A percentile compares a stretch with the other conserved stretches of the same genome.
These are phyloP conservation scores for Coluber constrictor DNA, from an alignment of 2,797 vertebrate species.

Conservation along the genomic window DNA sequence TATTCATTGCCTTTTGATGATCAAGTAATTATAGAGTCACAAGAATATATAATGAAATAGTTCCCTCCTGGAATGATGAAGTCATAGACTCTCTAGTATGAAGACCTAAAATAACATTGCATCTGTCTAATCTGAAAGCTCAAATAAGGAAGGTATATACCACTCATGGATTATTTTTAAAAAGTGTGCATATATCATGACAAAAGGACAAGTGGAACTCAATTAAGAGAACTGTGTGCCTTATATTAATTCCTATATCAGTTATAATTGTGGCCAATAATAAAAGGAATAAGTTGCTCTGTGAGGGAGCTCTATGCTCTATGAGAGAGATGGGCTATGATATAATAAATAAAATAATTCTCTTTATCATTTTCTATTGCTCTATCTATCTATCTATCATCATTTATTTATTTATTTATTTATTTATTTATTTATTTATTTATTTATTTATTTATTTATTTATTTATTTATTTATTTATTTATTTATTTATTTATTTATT, in stretches of 20 bases:
- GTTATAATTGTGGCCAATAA: slow-evolving; percentile 1
- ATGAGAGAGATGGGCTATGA: no score
- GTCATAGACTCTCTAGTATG: not conserved
- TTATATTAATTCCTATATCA: not conserved
- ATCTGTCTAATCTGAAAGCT: not conserved
- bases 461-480: no score
- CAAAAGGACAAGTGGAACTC: not conserved
- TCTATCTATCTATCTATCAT: not conserved
- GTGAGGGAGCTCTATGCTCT: no score
- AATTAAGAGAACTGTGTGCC: not conserved
- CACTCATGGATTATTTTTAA: not conserved
- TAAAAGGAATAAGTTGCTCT: not conserved
- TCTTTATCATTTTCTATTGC: not conserved
- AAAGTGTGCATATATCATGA: not conserved
- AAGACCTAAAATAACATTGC: not conserved
- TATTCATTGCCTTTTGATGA: not conserved
- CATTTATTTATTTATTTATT: no score
- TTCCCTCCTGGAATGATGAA: not conserved
- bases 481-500: no score
- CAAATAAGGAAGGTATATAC: not conserved
- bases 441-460: no score
- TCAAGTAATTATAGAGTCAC: not conserved
- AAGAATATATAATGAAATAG: not conserved
- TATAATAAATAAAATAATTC: no score
- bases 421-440: no score